These are phyloP conservation scores for Hafferia zeledoni DNA, from an alignment of 2,797 vertebrate species.

Conservation along the genomic window DNA sequence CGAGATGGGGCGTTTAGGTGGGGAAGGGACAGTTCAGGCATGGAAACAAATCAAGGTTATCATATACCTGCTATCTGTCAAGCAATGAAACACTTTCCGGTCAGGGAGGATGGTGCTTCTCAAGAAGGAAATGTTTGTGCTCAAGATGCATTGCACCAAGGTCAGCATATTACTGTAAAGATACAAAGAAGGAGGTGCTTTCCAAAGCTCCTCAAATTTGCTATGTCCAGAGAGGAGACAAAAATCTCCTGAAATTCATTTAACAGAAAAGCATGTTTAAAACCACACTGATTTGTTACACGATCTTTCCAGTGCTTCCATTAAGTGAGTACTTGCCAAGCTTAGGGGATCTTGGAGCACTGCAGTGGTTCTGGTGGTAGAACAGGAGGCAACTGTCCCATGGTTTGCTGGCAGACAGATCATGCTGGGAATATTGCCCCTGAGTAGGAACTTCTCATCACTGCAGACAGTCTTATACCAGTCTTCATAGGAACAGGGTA, in stretches of 20 bases:
- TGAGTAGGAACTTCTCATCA: neutral
- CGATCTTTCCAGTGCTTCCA: neutral
- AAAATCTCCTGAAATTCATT: neutral
- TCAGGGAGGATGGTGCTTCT: neutral
- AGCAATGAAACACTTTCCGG: neutral
- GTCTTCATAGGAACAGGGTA: neutral
- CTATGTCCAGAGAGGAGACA: neutral
- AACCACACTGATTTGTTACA: neutral
- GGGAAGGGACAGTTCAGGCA: neutral
- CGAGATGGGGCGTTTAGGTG: neutral
- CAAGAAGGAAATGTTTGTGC: neutral
- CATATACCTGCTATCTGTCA: neutral
- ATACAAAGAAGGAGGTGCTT: neutral
- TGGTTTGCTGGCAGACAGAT: neutral
- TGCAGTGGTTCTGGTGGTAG: neutral
- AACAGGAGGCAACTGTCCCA: neutral
- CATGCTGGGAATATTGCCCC: neutral
- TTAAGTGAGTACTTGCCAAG: neutral
- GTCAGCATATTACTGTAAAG: neutral
- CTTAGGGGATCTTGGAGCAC: accelerated
- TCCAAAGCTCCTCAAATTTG: neutral
- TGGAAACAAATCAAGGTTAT: neutral
- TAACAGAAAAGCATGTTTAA: neutral
- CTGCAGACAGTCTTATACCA: neutral
- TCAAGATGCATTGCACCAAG: neutral